Evolutionary conservation across 2,113 vertebrate genomes (phyloP), one percentile per base, ranked within the genome.

Genomic region (Misgurnus anguillicaudatus): DNA sequence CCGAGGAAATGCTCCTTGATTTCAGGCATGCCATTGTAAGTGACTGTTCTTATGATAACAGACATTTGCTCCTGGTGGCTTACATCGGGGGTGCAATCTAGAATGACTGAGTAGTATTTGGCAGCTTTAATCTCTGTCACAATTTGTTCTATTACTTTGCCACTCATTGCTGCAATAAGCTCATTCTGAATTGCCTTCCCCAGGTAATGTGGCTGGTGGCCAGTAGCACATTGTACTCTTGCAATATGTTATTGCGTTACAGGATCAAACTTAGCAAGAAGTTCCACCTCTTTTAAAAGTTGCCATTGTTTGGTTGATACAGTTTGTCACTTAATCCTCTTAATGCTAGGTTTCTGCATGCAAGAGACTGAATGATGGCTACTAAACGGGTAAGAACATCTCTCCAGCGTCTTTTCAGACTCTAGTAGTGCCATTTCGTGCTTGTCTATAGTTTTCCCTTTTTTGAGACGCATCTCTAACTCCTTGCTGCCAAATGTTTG

Each of bases 41-140:
- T 10, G 16, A 80, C 58, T 1, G 42, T 65, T 47, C 74, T 58
- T 17, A 78, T 9, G 45, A 81, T 71, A 41, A 82, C 62, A 57
- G 78, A 77, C 42, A 41, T 66, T 47, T 80, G 77, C 14, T 73
- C 58, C 21, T 81, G 75, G 47, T 84, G 58, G 31, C 67, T 79
- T 66, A 83, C 17, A 72, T 83, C 48, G 67, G 76, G 71, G 3
- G 55, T 72, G 48, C 79, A 79, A 14, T 83, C 76, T 64, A 77
- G 81, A 75, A 80, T 78, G 24, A 81, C 68, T 10, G 24, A 80
- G 9, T 63, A 75, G 42, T 77, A 69, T 7, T 75, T 84, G n/a
- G 45, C 68, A 48, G 57, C 24, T 36, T 39, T 79, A 14, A 64
- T 61, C 0, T 61, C 21, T 31, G 58, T 61, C 58, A 31, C 21